Evolutionary conservation across 2,888 invertebrate species (phyloP).

Genomic region (Eubasilissa splendida): DNA sequence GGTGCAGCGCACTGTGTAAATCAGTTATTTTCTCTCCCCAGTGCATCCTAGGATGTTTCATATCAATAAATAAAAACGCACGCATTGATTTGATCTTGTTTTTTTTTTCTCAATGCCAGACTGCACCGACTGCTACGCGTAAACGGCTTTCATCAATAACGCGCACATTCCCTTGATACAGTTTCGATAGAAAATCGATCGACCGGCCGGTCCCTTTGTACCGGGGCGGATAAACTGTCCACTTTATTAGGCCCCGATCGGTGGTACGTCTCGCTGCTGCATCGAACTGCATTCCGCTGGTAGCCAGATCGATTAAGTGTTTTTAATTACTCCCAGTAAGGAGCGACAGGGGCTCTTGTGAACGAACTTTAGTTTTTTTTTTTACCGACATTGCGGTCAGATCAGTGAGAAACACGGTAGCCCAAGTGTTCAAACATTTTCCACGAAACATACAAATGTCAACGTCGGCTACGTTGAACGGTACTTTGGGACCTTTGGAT

Average conservation of each 20-base stretch:
- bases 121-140: background rate
- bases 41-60: too few species aligned
- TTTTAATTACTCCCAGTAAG: slow-evolving; percentile 15
- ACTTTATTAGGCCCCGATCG: slow-evolving; percentile 22
- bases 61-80: too few species aligned
- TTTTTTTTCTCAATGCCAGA: too few species aligned
- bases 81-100: too few species aligned
- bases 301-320: slow-evolving; percentile 14
- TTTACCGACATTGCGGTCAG: background rate
- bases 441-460: too few species aligned
- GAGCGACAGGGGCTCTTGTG: too few species aligned
- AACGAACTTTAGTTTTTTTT: background rate
- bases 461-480: too few species aligned
- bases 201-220: slow-evolving; percentile 1
- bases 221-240: slow-evolving; percentile 25
- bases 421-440: too few species aligned
- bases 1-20: too few species aligned
- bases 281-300: slow-evolving; percentile 15
- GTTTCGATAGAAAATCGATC: background rate
- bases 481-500: too few species aligned
- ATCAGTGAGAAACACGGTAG: background rate
- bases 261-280: background rate
- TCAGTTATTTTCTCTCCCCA: too few species aligned
- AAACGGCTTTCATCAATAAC: slow-evolving; percentile 7
- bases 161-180: slow-evolving; percentile 8